Percentiles rank a stretch among this genome's conserved stretches.
Conservation (phyloP, 2,888 invertebrate genomes). For the Ormyrus pomaceus region DNA sequence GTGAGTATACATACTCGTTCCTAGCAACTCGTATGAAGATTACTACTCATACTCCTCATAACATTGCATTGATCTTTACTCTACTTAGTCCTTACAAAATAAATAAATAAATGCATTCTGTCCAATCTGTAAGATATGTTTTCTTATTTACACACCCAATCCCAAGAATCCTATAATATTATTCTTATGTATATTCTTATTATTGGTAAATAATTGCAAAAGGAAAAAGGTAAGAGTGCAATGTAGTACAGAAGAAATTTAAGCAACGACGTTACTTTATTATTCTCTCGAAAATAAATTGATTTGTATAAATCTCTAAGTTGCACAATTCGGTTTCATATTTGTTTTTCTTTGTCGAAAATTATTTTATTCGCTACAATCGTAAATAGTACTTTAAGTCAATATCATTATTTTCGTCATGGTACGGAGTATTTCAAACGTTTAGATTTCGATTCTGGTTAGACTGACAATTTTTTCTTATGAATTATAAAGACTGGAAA, state of each 20-base stretch:
- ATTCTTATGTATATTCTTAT: not conserved
- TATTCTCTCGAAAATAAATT: constrained; percentile 64
- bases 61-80: constrained; percentile 75
- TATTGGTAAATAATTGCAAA: too few species aligned
- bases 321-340: constrained; percentile 66
- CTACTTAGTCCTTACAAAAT: constrained; percentile 72
- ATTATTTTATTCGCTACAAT: constrained; percentile 50
- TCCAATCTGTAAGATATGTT: constrained; percentile 64
- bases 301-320: constrained; percentile 63
- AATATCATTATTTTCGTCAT: constrained; percentile 59
- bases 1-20: constrained; percentile 76
- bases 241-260: constrained; percentile 27
- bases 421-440: constrained; percentile 59
- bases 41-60: constrained; percentile 75
- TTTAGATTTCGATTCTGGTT: constrained; percentile 17
- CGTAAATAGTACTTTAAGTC: constrained; percentile 53
- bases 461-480: constrained; percentile 40
- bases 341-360: constrained; percentile 46
- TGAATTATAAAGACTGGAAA: constrained; percentile 8
- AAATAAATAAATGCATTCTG: constrained; percentile 74
- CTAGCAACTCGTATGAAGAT: constrained; percentile 75
- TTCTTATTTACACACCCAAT: constrained; percentile 35
- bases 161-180: not conserved
- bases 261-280: constrained; percentile 68
- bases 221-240: not conserved